These are phyloP conservation scores for Enteromius anoplus DNA, from an alignment of 2,797 vertebrate species.

Conservation along the genomic window DNA sequence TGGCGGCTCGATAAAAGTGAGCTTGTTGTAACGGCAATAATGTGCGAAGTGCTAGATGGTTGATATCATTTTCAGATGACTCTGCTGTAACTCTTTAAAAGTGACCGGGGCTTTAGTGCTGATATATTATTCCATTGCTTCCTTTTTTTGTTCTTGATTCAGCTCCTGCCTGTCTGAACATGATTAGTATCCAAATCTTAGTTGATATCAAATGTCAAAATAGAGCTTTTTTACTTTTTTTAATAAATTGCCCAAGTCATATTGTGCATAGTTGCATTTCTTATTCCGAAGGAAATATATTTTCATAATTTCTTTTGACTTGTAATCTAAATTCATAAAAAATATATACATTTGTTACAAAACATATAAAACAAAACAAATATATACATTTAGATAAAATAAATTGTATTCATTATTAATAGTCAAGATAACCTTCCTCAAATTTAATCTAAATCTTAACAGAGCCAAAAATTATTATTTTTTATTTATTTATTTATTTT, in stretches of 20 bases:
- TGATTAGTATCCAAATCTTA: not conserved
- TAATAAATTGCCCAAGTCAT: not conserved
- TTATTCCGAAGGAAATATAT: not conserved
- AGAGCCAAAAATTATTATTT: too few species aligned
- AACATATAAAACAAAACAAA: too few species aligned
- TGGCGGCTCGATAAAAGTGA: not conserved
- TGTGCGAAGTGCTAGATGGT: not conserved
- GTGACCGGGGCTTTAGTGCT: not conserved
- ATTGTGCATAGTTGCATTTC: not conserved
- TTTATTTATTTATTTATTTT: too few species aligned
- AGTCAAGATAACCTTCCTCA: too few species aligned
- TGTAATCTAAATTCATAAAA: too few species aligned
- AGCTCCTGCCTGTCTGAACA: not conserved
- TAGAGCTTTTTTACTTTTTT: not conserved
- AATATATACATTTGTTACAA: too few species aligned
- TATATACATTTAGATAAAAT: too few species aligned
- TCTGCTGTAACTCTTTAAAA: not conserved
- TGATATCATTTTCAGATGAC: slow-evolving; percentile 16
- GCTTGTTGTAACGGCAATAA: slow-evolving; percentile 7
- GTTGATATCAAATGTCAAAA: not conserved
- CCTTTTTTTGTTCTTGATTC: not conserved
- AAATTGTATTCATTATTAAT: too few species aligned
- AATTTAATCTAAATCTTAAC: too few species aligned
- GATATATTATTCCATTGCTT: not conserved
- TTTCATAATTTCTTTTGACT: not conserved